phyloP scores from a whole-genome alignment of 2,888 invertebrate genomes.

The Zaprionus lineosus region DNA sequence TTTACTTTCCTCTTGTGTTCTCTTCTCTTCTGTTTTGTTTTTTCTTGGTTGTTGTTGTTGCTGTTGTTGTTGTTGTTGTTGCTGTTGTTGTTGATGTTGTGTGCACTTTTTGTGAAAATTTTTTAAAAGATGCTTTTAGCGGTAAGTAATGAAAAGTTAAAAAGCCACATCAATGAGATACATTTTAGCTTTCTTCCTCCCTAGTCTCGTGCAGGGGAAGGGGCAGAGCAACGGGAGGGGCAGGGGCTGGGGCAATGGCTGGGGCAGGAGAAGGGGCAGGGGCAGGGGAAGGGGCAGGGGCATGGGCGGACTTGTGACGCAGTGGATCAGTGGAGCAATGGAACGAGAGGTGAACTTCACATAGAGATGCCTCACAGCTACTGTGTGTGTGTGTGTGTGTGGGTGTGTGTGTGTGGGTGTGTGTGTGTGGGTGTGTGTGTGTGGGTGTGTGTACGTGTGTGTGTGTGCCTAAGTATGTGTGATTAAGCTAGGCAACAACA shows the following conservation, averaged over 20 bases:
- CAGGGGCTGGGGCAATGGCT: no score
- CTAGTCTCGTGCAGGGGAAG: conserved; percentile 19
- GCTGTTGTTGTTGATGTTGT: conserved; percentile 30
- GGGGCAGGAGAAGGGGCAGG: not conserved
- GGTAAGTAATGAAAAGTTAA: conserved; percentile 84
- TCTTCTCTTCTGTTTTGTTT: conserved; percentile 7
- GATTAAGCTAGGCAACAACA: no score
- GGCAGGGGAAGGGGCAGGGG: no score
- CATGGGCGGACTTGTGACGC: no score
- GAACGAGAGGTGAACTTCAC: no score
- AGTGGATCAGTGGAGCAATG: no score
- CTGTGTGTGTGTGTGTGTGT: not conserved
- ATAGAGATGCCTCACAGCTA: no score
- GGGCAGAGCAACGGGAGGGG: no score
- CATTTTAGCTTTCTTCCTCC: conserved; percentile 54
- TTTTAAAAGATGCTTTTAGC: conserved; percentile 83
- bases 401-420: not conserved
- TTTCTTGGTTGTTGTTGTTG: conserved; percentile 7
- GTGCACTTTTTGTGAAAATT: conserved; percentile 66
- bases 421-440: not conserved
- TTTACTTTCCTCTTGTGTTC: conserved; percentile 9
- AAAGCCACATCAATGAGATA: conserved; percentile 83
- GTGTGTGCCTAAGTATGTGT: not conserved
- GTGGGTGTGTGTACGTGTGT: not conserved
- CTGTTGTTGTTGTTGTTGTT: conserved; percentile 7